Evolutionary conservation across 2,113 vertebrate genomes (phyloP), one percentile per base, ranked within the genome.

Genomic region (Lasiurus cinereus): DNA sequence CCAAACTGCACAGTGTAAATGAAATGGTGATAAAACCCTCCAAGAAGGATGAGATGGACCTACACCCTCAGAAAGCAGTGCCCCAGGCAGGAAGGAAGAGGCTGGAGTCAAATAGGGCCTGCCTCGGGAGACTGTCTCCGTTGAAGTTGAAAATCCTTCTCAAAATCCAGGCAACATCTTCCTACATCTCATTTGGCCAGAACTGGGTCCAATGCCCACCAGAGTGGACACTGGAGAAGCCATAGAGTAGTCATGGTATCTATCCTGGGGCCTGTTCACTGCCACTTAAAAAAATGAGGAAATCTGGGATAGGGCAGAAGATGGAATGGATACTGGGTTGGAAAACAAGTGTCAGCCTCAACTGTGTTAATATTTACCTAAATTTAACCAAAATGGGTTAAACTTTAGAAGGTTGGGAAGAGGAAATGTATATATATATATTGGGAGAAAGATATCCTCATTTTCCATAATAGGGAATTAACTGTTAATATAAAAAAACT

Each of bases 311-410:
- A 80, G 22, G 59, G 14, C 48, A 50, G 13, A 50, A 50, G 86
- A 78, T 56, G 19, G 14, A 83, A 86, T 11, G 48, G 50, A 10
- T 76, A 29, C 36, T 67, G 36, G 31, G 46, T 27, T 70, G 67
- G 59, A 93, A 86, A 90, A 11, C 2, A n/a, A 50, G 48, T 50
- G 48, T 50, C 48, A 50, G 13, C 13, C 48, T 14, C 48, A 50
- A 50, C 48, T 77, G 15, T 59, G 18, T 73, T 80, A 85, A 79
- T 64, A 87, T 83, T 87, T 87, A 90, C 24, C 33, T 64, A 86
- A 77, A 56, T 69, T 77, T 73, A 89, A 59, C 31, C 31, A 90
- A 76, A 93, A 46, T 56, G 56, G 6, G 22, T 67, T 89, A 92
- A 86, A 83, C 80, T 66, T 73, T 73, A 43, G 70, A 10, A 73